A percentile compares a stretch with the other conserved stretches of the same genome.
Evolutionary conservation across 2,797 vertebrate genomes (phyloP).

Genomic region (Acanthurus tractus): DNA sequence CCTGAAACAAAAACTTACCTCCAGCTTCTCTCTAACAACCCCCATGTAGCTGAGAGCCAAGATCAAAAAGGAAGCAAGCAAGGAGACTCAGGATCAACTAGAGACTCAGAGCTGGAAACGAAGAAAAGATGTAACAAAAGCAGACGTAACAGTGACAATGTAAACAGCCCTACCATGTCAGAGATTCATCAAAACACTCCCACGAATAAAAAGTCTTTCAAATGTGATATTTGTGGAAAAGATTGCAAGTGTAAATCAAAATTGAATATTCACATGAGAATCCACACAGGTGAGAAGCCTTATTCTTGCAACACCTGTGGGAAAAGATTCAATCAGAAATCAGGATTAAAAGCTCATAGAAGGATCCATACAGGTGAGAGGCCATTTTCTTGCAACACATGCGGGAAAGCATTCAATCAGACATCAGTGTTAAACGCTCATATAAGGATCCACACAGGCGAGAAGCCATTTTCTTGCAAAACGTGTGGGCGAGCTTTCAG

Average conservation of each 20-base stretch:
- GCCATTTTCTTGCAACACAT: background rate
- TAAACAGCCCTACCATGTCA: background rate
- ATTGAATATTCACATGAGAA: background rate
- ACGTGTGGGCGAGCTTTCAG: constrained; percentile 12
- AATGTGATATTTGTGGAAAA: background rate
- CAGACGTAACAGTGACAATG: background rate
- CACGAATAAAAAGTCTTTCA: background rate
- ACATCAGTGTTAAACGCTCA: background rate
- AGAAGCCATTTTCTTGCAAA: background rate
- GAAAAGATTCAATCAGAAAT: background rate
- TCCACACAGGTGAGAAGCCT: background rate
- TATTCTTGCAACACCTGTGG: background rate
- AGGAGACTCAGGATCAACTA: background rate
- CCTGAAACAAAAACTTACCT: background rate
- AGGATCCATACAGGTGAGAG: background rate
- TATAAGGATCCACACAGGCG: constrained; percentile 6
- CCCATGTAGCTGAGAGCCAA: background rate
- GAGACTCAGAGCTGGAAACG: background rate
- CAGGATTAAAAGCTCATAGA: background rate
- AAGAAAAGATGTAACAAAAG: background rate
- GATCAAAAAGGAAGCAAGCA: background rate
- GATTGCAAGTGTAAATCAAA: background rate
- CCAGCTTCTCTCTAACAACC: background rate
- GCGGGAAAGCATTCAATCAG: background rate
- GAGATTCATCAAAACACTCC: background rate